phyloP scores from a whole-genome alignment of 2,113 vertebrate species.

The Beaufortia kweichowensis region DNA sequence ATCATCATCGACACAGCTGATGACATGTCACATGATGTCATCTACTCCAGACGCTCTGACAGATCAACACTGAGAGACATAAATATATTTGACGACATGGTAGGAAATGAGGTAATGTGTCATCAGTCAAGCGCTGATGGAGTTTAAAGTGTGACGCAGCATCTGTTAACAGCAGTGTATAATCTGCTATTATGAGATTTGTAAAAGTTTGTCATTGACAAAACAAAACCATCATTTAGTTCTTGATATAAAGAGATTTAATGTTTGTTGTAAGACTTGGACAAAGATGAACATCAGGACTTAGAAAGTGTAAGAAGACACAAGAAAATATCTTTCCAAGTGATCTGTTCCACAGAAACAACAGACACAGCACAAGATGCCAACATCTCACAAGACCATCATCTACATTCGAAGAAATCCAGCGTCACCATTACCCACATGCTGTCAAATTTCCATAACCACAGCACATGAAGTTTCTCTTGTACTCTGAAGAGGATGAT shows the following conservation, averaged over 20 bases:
- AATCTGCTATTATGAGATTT: no score
- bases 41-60: constrained; percentile 27
- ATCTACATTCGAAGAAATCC: constrained; percentile 30
- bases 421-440: constrained; percentile 12
- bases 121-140: constrained; percentile 26
- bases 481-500: constrained; percentile 21
- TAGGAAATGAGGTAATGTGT: constrained; percentile 33
- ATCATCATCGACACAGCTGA: constrained; percentile 30
- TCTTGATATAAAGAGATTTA: neutral
- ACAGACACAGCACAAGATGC: constrained; percentile 3
- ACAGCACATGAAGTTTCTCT: constrained; percentile 35
- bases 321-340: constrained; percentile 7
- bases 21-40: constrained; percentile 41
- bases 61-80: constrained; percentile 27
- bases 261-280: constrained; percentile 31
- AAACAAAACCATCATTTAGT: neutral
- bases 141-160: constrained; percentile 14
- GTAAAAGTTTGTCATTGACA: neutral
- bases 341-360: constrained; percentile 20
- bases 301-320: constrained; percentile 9
- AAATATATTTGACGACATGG: constrained; percentile 37
- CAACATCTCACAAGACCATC: neutral
- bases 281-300: constrained; percentile 27
- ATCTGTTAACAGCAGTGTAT: constrained; percentile 40
- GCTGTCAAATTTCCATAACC: constrained; percentile 37